These are phyloP conservation scores for Euphonia xanthogaster DNA, from an alignment of 2,797 vertebrate genomes.

Conservation along the genomic window DNA sequence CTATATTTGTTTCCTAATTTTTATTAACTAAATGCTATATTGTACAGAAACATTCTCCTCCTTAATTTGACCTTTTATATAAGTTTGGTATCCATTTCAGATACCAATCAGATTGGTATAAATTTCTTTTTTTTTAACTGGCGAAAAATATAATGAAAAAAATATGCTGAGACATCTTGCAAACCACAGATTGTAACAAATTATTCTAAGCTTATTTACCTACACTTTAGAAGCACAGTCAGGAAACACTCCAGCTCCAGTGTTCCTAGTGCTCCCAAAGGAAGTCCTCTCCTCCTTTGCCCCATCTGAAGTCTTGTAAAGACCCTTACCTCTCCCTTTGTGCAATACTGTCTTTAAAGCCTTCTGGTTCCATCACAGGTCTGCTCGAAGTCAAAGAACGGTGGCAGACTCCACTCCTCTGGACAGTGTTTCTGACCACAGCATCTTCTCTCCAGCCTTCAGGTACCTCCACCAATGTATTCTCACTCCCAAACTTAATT, in stretches of 20 bases:
- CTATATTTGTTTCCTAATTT: background rate
- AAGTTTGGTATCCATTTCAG: background rate
- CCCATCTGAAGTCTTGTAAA: background rate
- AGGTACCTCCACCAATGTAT: background rate
- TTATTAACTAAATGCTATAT: constrained; percentile 16
- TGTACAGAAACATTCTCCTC: constrained; percentile 2
- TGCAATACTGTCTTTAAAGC: background rate
- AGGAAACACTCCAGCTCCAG: background rate
- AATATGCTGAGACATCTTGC: background rate
- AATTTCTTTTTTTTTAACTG: background rate
- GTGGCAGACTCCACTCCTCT: background rate
- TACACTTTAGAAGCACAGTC: background rate
- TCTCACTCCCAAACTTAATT: background rate
- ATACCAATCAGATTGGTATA: background rate
- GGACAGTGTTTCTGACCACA: background rate
- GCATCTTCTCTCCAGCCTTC: background rate
- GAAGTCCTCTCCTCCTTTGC: background rate
- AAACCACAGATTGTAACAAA: background rate
- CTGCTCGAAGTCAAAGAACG: background rate
- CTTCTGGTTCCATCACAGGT: background rate
- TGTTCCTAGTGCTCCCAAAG: background rate
- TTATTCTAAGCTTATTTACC: background rate
- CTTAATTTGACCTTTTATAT: background rate
- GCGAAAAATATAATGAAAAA: background rate
- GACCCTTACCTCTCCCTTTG: background rate